Conservation (phyloP, 2,888 invertebrate genomes). For the Panopea generosa region DNA sequence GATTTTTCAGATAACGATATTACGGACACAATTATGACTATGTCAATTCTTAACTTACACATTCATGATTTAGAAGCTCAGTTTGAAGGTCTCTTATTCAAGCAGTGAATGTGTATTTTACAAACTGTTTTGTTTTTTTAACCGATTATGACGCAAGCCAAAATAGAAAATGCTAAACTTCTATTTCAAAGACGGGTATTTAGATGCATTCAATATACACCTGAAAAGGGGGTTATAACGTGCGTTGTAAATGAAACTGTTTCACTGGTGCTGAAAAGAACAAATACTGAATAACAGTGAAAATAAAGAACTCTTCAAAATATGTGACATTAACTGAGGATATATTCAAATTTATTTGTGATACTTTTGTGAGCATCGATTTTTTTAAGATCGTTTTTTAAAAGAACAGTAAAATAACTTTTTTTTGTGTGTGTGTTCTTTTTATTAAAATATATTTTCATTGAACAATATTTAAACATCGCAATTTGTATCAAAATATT, state of each 20-base stretch:
- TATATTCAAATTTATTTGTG: neutral
- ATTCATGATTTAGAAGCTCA: neutral
- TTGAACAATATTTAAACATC: no score
- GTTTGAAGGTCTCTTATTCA: neutral
- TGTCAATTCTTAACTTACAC: conserved; percentile 2
- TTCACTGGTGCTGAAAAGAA: neutral
- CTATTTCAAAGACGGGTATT: neutral
- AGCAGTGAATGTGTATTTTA: neutral
- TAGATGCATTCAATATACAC: neutral
- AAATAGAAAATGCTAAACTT: neutral
- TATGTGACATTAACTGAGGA: conserved; percentile 3
- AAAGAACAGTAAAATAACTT: neutral
- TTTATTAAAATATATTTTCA: no score
- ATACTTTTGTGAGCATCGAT: neutral
- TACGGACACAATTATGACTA: neutral
- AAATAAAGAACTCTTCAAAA: neutral
- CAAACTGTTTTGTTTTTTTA: no score
- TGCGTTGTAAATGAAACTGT: neutral
- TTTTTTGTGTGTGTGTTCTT: no score
- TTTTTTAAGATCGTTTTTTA: neutral
- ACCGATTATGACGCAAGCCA: neutral
- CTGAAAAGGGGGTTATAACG: neutral
- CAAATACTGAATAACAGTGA: neutral
- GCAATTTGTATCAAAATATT: neutral
- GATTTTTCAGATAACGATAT: neutral